A percentile compares a stretch with the other conserved stretches of the same genome.
These are phyloP conservation scores for Peromyscus aztecus DNA, from an alignment of 2,797 vertebrate species.

Conservation along the genomic window DNA sequence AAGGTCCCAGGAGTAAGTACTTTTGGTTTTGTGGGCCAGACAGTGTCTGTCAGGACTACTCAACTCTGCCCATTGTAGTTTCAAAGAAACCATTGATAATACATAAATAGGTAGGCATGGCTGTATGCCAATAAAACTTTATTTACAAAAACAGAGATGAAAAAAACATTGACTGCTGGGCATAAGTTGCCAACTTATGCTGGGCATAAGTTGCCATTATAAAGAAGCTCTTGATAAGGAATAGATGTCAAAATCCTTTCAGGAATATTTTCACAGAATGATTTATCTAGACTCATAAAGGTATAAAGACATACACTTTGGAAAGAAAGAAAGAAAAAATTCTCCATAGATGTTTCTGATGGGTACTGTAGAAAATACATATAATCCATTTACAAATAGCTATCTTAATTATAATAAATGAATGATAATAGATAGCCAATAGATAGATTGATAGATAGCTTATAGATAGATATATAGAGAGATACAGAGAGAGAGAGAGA, in stretches of 20 bases:
- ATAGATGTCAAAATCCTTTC: background rate
- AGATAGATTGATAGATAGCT: background rate
- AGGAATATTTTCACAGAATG: background rate
- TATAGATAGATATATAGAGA: background rate
- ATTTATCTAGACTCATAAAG: background rate
- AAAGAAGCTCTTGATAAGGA: background rate
- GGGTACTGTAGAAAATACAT: background rate
- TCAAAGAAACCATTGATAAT: background rate
- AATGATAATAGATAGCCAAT: background rate
- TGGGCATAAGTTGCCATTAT: background rate
- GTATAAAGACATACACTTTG: background rate
- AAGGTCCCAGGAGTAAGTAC: conserved; percentile 27
- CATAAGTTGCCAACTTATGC: background rate
- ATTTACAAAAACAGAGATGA: conserved; percentile 63
- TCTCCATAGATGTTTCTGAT: background rate
- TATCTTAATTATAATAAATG: background rate
- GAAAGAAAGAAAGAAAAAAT: background rate
- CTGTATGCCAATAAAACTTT: conserved; percentile 48
- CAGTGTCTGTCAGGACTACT: conserved; percentile 15
- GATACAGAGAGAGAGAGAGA: no score
- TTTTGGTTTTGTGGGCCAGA: conserved; percentile 67
- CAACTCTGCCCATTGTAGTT: background rate
- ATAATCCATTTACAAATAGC: background rate
- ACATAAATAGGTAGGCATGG: conserved; percentile 45
- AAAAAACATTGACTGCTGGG: background rate